Evolutionary conservation across 2,113 vertebrate genomes (phyloP), one percentile per base, ranked within the genome.

Genomic region (Mormyrus iriodes): DNA sequence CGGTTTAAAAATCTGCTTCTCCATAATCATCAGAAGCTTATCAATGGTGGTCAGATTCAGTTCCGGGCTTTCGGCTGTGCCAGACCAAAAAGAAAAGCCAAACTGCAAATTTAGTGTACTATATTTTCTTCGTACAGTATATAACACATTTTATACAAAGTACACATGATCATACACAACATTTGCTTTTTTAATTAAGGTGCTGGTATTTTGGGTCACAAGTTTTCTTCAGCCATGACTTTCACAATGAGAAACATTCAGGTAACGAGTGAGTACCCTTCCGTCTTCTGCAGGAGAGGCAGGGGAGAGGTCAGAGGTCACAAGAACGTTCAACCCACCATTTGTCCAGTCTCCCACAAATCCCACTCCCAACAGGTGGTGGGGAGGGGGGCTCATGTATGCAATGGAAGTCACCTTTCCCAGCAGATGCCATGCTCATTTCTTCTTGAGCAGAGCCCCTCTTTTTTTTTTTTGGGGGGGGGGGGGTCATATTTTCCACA

Each of bases 91-190:
- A 93, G 86, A 94, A 92, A 94, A 58, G 91, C 91, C 94, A 95
- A 95, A 94, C 94, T 87, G 91, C 93, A 94, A 94, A 95, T 94
- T 94, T 93, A 95, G 94, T 95, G 95, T 94, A 94, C 93, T 94
- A 95, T 94, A 94, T 93, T 91, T 92, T 94, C 93, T 94, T 93
- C 93, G 92, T 95, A 95, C 94, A 94, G 93, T 95, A 94, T 95
- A 93, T 93, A 93, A 95, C 93, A 95, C 93, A 91, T 93, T 95
- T 95, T 94, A 94, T 94, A 94, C 94, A 95, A 86, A 90, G 92
- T 92, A 94, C 93, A 95, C 93, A 93, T 91, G 92, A 91, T 94
- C 93, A 94, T 94, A 95, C 94, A 94, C 93, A 92, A 94, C 93
- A 87, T 89, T 90, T 93, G 90, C 92, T 89, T 94, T 90, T 88